These are phyloP conservation scores for Nestor notabilis DNA, from an alignment of 2,113 vertebrate genomes.

Conservation along the genomic window DNA sequence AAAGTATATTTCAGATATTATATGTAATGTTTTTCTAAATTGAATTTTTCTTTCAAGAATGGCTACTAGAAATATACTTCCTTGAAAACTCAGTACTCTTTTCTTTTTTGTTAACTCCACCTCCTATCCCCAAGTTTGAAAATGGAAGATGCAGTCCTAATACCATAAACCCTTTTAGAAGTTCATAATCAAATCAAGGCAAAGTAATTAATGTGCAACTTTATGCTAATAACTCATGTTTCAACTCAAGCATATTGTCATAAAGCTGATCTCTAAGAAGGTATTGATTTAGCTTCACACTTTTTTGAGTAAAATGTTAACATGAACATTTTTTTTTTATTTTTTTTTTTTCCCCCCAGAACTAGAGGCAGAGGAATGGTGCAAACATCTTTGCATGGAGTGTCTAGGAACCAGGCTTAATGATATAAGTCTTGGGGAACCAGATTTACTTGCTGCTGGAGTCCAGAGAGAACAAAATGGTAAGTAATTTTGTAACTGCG, in stretches of 20 bases:
- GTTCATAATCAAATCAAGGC: background rate
- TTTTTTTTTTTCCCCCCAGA: conserved; percentile 77
- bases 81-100: background rate
- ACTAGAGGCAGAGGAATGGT: conserved; percentile 98
- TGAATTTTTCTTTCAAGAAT: background rate
- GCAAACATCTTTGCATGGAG: conserved; percentile 95
- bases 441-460: conserved; percentile 96
- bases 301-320: background rate
- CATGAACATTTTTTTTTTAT: background rate
- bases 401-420: conserved; percentile 94
- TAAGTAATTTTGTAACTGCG: conserved; percentile 69
- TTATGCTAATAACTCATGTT: background rate
- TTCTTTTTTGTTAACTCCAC: background rate
- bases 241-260: background rate
- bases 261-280: background rate
- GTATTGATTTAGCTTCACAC: background rate
- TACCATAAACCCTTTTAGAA: background rate
- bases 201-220: background rate
- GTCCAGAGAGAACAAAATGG: conserved; percentile 97
- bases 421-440: conserved; percentile 98
- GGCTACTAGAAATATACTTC: background rate
- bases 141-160: background rate
- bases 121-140: background rate
- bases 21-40: background rate
- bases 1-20: background rate